Evolutionary conservation across 2,797 vertebrate genomes (phyloP).

Genomic region (Octomys mimax): DNA sequence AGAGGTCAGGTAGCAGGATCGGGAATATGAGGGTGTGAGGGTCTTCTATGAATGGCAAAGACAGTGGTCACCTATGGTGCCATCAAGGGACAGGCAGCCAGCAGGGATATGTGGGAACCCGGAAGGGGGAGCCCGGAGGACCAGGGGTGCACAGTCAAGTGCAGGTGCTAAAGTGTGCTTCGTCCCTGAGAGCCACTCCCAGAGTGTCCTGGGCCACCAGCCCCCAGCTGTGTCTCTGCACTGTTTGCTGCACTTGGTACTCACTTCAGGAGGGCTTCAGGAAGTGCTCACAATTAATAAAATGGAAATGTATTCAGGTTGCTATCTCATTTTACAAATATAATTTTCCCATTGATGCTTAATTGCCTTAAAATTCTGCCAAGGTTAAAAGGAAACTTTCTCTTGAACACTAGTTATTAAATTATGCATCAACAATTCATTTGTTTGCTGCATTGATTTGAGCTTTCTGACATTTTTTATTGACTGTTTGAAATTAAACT

Average conservation of each 20-base stretch:
- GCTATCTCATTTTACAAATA: slow-evolving; percentile 83
- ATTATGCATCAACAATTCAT: slow-evolving; percentile 87
- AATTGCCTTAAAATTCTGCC: slow-evolving; percentile 87
- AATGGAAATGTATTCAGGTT: slow-evolving; percentile 87
- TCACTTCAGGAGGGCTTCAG: slow-evolving; percentile 80
- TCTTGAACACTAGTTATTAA: slow-evolving; percentile 87
- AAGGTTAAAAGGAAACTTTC: slow-evolving; percentile 86
- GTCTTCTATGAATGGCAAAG: neutral
- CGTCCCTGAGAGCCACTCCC: accelerated
- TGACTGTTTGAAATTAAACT: slow-evolving; percentile 86
- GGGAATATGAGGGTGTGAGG: neutral
- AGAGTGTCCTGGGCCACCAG: accelerated
- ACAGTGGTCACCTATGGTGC: neutral
- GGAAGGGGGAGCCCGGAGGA: neutral
- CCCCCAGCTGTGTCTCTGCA: neutral
- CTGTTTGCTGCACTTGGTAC: slow-evolving; percentile 74
- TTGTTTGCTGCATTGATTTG: slow-evolving; percentile 83
- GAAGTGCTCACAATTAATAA: slow-evolving; percentile 83
- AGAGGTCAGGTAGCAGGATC: neutral
- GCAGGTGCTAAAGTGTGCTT: neutral
- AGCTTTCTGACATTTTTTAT: slow-evolving; percentile 84
- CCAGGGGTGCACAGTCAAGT: accelerated
- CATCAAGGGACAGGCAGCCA: neutral
- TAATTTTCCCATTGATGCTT: slow-evolving; percentile 86
- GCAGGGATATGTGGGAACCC: too few relatives aligned